Evolutionary conservation across 2,113 vertebrate genomes (phyloP), one percentile per base, ranked within the genome.

Genomic region (Fregata magnificens): DNA sequence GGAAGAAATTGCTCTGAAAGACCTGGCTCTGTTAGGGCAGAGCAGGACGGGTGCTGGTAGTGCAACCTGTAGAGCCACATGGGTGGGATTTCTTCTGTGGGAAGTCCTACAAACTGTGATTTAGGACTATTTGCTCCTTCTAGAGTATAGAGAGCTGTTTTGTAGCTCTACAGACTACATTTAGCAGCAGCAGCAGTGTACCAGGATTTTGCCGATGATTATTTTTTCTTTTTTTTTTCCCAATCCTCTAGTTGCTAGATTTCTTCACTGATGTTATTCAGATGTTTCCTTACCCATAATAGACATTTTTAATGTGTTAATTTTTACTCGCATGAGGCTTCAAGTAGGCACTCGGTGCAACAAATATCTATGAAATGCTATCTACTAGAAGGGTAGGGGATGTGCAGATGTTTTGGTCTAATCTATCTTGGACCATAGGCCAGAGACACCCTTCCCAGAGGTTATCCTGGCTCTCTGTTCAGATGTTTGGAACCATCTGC

Each of bases 201-300:
- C 11, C 13, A 73, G 32, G 19, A 73, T 49, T 63, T 52, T 52
- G 10, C 7, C 6, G 21, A 29, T 17, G 9, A 13, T 70, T 66
- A 4, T 29, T 26, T 56, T 76, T 65, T 34, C 7, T 13, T 16
- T 13, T 7, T 17, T 32, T 28, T 2, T 0, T 1, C 2, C 5
- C 9, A 49, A 0, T 65, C 16, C 9, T 87, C 19, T 62, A 38
- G 25, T 29, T 76, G 25, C 12, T 52, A 13, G 26, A 70, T 90
- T 70, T 82, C 26, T 53, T 66, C 40, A 55, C 16, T 56, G 17
- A 36, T 38, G 14, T 44, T 85, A 59, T 82, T 79, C 34, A 70
- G 21, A 38, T 56, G 5, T 69, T 78, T 52, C 12, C 53, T 85
- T 66, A 61, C 29, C 10, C n/a, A 5, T 52, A 50, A 36, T 0